Evolutionary conservation across 2,888 invertebrate genomes (phyloP).

Genomic region (Drosophila barbarae): DNA sequence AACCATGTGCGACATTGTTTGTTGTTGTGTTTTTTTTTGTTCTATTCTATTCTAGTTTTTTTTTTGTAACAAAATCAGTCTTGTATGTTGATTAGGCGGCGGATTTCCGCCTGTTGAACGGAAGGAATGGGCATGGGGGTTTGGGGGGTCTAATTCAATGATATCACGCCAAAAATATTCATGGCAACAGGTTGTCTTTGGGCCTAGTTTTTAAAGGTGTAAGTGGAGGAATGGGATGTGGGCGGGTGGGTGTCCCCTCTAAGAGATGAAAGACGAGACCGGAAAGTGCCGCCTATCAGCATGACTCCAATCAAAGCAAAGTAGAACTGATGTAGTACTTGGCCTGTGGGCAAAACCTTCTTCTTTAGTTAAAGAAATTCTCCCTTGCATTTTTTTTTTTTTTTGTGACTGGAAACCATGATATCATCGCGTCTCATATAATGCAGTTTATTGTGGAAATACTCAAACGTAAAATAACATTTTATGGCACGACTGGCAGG

Average conservation of each 20-base stretch:
- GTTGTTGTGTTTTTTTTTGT: not conserved
- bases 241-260: not conserved
- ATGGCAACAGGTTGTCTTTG: constrained; percentile 29
- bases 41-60: not conserved
- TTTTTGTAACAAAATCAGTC: constrained; percentile 19
- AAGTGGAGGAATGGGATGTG: not conserved
- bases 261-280: constrained; percentile 1
- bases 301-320: not conserved
- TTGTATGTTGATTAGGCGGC: constrained; percentile 46
- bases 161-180: constrained; percentile 20
- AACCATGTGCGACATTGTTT: constrained; percentile 23
- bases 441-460: constrained; percentile 24
- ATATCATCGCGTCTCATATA: constrained; percentile 26
- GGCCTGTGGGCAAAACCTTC: not conserved
- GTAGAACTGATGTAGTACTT: not conserved
- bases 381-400: not conserved
- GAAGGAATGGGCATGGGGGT: not conserved
- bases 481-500: constrained; percentile 7
- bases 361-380: not conserved
- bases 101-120: constrained; percentile 49
- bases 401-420: constrained; percentile 12
- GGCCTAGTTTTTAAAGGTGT: not conserved
- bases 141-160: not conserved
- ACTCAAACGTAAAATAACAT: constrained; percentile 13
- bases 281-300: not conserved